Conservation (phyloP, 1,140 invertebrate species). For the Drosophila persimilis region DNA sequence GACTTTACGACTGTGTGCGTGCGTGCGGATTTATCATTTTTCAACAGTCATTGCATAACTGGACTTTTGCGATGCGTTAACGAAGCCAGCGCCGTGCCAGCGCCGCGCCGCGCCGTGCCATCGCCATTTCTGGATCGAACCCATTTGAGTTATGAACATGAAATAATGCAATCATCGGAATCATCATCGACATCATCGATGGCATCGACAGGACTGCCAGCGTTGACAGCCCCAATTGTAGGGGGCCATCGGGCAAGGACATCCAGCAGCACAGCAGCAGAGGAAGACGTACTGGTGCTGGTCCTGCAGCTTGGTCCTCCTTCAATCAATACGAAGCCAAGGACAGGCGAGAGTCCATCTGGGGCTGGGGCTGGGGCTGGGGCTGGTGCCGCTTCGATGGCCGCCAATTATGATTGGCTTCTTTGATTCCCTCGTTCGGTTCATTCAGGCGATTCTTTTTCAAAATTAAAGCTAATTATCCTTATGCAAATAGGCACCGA, state of each 20-base stretch:
- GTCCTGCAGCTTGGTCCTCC: too few species aligned
- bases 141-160: conserved; percentile 78
- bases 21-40: conserved; percentile 46
- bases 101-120: too few species aligned
- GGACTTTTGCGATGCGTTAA: conserved; percentile 78
- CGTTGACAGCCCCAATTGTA: conserved; percentile 51
- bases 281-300: too few species aligned
- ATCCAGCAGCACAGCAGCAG: conserved; percentile 5
- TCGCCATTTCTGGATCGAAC: conserved; percentile 43
- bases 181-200: conserved; percentile 20
- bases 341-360: conserved; percentile 24
- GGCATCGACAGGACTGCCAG: conserved; percentile 60
- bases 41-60: conserved; percentile 75
- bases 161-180: conserved; percentile 64
- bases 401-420: conserved; percentile 63
- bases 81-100: conserved; percentile 60
- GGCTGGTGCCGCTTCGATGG: conserved; percentile 33
- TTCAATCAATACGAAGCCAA: conserved; percentile 1
- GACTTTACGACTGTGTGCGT: conserved; percentile 7
- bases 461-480: conserved; percentile 74
- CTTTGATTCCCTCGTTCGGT: conserved; percentile 23
- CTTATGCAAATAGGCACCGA: conserved; percentile 54
- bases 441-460: conserved; percentile 44
- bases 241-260: conserved; percentile 32
- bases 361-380: background rate